Percentiles rank a stretch among this genome's conserved stretches.
Conservation (phyloP, 2,797 vertebrate genomes). For the Microctenopoma stevenorrisi region DNA sequence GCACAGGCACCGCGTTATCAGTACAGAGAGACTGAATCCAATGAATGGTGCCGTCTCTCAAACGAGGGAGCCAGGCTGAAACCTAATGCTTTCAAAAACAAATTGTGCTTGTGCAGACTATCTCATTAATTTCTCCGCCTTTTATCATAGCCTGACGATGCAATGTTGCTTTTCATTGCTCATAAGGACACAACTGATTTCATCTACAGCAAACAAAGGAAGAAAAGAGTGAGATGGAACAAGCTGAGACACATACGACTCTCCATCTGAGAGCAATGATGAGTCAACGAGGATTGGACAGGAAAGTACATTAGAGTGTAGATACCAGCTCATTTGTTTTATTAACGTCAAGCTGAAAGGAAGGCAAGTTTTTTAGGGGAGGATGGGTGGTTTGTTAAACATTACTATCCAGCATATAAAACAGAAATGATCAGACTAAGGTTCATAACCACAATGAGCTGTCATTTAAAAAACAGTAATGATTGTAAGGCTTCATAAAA, state of each 20-base stretch:
- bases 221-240: not conserved
- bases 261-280: not conserved
- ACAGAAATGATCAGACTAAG: no score
- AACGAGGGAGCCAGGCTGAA: slow-evolving; percentile 26
- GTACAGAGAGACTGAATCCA: slow-evolving; percentile 19
- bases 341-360: not conserved
- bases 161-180: not conserved
- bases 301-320: not conserved
- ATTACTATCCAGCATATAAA: not conserved
- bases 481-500: no score
- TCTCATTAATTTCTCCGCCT: slow-evolving; percentile 23
- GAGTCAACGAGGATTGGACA: not conserved
- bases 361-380: not conserved
- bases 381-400: not conserved
- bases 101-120: slow-evolving; percentile 22
- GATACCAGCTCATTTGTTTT: not conserved
- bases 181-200: slow-evolving; percentile 1
- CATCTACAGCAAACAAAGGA: not conserved
- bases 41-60: slow-evolving; percentile 3
- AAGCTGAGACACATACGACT: not conserved
- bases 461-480: no score
- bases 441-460: no score
- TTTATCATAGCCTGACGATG: not conserved
- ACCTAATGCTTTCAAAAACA: slow-evolving; percentile 18
- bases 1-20: slow-evolving; percentile 25